phyloP scores from a whole-genome alignment of 1,140 invertebrate genomes.

The Neocloeon triangulifer region DNA sequence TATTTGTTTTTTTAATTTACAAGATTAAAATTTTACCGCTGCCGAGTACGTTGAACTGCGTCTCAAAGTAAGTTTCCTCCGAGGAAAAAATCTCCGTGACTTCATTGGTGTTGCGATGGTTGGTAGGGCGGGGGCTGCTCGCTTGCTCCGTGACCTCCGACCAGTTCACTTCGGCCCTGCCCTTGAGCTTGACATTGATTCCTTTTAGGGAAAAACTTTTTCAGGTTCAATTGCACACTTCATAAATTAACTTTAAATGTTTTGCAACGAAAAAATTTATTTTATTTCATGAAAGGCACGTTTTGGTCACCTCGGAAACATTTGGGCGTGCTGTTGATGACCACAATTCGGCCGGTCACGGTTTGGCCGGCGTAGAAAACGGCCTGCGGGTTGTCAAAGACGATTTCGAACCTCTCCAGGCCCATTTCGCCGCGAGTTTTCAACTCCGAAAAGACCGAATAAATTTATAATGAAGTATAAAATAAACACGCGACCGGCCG shows the following conservation, averaged over 20 bases:
- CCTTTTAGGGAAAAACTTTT: constrained; percentile 21
- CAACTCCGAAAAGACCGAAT: no score
- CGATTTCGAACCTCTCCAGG: constrained; percentile 28
- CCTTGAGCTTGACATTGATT: constrained; percentile 40
- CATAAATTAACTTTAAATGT: neutral
- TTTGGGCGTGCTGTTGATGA: constrained; percentile 35
- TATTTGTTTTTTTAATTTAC: no score
- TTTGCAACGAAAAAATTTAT: neutral
- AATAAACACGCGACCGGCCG: no score
- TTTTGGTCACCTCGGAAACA: constrained; percentile 30
- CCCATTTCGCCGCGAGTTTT: constrained; percentile 19
- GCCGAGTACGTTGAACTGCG: constrained; percentile 35
- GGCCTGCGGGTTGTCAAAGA: constrained; percentile 35
- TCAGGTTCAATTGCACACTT: no score
- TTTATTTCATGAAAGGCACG: constrained; percentile 2
- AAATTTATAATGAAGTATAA: no score
- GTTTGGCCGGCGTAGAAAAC: constrained; percentile 43
- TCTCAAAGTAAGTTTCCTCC: constrained; percentile 44
- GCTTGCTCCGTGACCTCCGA: constrained; percentile 25
- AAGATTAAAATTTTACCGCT: no score
- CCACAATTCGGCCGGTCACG: constrained; percentile 33
- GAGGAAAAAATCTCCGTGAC: constrained; percentile 29
- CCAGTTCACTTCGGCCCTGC: constrained; percentile 47
- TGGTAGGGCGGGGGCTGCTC: neutral
- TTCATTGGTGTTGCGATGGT: no score